Evolutionary conservation across 2,113 vertebrate species (phyloP).

Genomic region (Percina caprodes): DNA sequence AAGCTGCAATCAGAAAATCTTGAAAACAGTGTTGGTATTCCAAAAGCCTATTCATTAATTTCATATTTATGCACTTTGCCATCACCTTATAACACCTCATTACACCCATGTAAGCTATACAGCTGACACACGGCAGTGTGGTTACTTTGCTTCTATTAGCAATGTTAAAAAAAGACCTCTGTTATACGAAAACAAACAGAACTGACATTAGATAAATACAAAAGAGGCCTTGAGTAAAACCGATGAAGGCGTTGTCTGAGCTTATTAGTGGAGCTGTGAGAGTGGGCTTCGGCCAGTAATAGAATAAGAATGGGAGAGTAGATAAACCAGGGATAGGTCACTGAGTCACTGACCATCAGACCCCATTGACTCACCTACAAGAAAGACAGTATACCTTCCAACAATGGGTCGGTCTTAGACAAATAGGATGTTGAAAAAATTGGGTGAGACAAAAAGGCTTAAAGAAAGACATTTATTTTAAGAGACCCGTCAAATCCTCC

Average conservation of each 20-base stretch:
- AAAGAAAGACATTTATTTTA: slow-evolving; percentile 1
- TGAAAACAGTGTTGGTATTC: neutral
- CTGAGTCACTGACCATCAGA: slow-evolving; percentile 26
- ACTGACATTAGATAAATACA: neutral
- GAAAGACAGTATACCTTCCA: slow-evolving; percentile 14
- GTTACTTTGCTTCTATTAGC: neutral
- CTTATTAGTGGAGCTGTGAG: neutral
- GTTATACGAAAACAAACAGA: slow-evolving; percentile 3
- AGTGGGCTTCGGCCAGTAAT: slow-evolving; percentile 25
- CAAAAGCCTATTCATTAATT: neutral
- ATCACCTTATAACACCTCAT: neutral
- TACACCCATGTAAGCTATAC: neutral
- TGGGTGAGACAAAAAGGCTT: neutral
- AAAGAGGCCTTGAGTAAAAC: neutral
- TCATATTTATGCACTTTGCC: neutral
- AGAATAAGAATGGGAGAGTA: slow-evolving; percentile 32
- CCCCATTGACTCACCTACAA: neutral
- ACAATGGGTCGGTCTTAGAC: neutral
- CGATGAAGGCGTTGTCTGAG: neutral
- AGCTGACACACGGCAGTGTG: neutral
- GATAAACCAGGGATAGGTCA: slow-evolving; percentile 28
- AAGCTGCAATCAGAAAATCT: neutral
- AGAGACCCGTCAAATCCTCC: neutral
- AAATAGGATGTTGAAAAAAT: neutral
- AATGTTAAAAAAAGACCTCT: neutral